Evolutionary conservation across 2,113 vertebrate genomes (phyloP).

Genomic region (Phaetusa simplex): DNA sequence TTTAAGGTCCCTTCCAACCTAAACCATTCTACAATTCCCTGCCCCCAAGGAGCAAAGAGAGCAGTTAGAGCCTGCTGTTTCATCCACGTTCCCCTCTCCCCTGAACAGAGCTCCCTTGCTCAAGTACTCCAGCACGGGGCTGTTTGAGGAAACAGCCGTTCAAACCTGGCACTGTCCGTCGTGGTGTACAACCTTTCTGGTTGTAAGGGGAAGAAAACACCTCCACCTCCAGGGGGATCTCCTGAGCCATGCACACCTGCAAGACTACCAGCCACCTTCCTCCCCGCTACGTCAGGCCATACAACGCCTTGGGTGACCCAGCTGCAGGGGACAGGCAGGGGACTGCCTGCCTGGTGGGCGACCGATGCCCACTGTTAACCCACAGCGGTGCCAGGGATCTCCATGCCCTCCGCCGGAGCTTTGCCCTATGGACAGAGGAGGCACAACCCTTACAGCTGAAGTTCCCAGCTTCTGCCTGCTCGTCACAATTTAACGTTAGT

Average conservation of each 20-base stretch:
- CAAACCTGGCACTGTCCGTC: fast-evolving
- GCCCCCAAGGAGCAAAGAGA: neutral
- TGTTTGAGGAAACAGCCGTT: neutral
- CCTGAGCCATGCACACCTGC: neutral
- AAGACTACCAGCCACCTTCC: neutral
- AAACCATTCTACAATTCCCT: neutral
- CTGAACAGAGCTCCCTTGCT: neutral
- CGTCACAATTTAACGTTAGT: neutral
- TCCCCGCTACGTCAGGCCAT: fast-evolving
- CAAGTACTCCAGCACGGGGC: neutral
- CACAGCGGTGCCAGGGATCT: neutral
- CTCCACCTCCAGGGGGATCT: neutral
- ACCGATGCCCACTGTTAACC: fast-evolving
- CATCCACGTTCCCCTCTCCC: neutral
- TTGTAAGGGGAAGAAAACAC: neutral
- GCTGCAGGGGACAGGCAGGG: neutral
- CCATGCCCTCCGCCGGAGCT: neutral
- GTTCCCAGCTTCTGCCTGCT: neutral
- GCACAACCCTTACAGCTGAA: neutral
- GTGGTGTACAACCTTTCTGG: fast-evolving
- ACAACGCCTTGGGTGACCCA: neutral
- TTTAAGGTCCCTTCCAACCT: neutral
- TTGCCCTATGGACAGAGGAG: fast-evolving
- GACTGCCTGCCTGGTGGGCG: fast-evolving
- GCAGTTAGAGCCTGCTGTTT: neutral